Conservation (phyloP, 2,113 vertebrate species). For the Podarcis cretensis region DNA sequence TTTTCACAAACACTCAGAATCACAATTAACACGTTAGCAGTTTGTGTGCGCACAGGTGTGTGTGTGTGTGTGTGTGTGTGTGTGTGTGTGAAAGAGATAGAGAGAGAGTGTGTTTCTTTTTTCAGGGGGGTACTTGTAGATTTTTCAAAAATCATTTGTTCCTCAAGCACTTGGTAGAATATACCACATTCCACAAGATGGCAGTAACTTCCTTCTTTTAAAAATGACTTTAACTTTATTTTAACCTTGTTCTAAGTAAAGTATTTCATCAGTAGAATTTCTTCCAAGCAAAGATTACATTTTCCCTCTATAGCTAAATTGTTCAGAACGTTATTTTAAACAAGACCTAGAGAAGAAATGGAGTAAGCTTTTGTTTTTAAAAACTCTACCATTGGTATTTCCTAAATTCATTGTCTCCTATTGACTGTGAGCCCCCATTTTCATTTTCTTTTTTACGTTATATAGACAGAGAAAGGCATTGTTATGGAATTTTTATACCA, state of each 20-base stretch:
- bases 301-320: slow-evolving; percentile 44
- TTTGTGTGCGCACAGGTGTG: too few relatives aligned
- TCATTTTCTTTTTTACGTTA: background rate
- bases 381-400: slow-evolving; percentile 28
- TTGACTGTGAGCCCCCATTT: background rate
- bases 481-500: slow-evolving; percentile 10
- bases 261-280: slow-evolving; percentile 61
- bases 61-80: too few relatives aligned
- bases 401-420: background rate
- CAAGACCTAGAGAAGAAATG: slow-evolving; percentile 19
- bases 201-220: slow-evolving; percentile 71
- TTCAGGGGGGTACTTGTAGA: fast-evolving
- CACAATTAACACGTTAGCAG: too few relatives aligned
- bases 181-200: slow-evolving; percentile 71
- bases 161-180: fast-evolving
- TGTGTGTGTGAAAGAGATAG: too few relatives aligned
- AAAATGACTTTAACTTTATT: background rate
- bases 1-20: too few relatives aligned
- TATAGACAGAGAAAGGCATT: background rate
- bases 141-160: background rate
- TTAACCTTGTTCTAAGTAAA: slow-evolving; percentile 50
- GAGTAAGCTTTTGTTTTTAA: slow-evolving; percentile 25
- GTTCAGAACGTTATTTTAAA: slow-evolving; percentile 44
- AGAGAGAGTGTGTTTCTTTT: too few relatives aligned
- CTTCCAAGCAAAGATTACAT: slow-evolving; percentile 55